A percentile compares a stretch with the other conserved stretches of the same genome.
phyloP scores from a whole-genome alignment of 30 jellyfish, hydroid and myxozoan genomes.

The Hydra vulgaris region DNA sequence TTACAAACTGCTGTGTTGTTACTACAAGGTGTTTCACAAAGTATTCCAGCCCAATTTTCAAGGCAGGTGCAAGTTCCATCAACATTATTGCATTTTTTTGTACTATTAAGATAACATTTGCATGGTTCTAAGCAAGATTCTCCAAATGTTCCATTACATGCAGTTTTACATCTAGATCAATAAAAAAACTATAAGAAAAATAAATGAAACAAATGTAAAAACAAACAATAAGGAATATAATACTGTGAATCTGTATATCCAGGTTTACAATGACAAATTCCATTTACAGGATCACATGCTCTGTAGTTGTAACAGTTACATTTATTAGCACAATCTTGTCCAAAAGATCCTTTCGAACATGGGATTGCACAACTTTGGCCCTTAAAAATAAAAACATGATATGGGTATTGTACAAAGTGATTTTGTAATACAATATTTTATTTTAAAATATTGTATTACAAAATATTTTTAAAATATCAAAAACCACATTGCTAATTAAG shows the following conservation, averaged over 20 bases:
- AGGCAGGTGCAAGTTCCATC: conserved; percentile 58
- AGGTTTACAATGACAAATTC: conserved; percentile 50
- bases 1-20: conserved; percentile 36
- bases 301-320: conserved; percentile 41
- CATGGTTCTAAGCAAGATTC: conserved; percentile 25
- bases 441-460: too few species aligned
- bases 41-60: conserved; percentile 49
- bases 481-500: too few species aligned
- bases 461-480: too few species aligned
- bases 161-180: not conserved
- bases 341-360: conserved; percentile 37
- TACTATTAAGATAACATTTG: conserved; percentile 20
- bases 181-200: not conserved
- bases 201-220: not conserved
- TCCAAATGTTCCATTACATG: conserved; percentile 26
- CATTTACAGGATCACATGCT: conserved; percentile 52
- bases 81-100: conserved; percentile 42
- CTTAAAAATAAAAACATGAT: not conserved
- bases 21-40: conserved; percentile 28
- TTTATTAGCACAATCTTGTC: conserved; percentile 30
- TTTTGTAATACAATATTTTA: too few species aligned
- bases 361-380: conserved; percentile 39
- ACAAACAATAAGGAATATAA: not conserved
- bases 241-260: conserved; percentile 17
- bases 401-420: too few species aligned